Evolutionary conservation across 2,113 vertebrate genomes (phyloP), one percentile per base, ranked within the genome.

Genomic region (Cyphomyrus discorhynchus): DNA sequence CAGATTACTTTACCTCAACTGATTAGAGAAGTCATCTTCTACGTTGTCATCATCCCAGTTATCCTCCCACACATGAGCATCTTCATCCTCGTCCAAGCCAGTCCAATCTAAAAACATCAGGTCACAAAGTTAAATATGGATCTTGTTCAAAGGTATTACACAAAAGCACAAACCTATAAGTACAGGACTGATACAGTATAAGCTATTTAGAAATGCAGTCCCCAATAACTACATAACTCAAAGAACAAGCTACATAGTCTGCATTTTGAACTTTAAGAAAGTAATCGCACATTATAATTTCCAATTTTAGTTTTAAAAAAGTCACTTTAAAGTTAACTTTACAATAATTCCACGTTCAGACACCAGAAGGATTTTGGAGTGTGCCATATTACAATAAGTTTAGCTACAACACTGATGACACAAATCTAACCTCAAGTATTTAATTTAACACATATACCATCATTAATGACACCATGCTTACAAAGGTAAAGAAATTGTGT

Each of bases 31-130:
- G 93, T 99, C 98, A 91, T 99, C 98, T 90, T 99, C 98, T 39
- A 99, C 98, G 1, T 99, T 99, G 94, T 99, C 98, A 92, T 99
- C 98, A 90, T 99, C 98, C 98, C 98, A 99, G 90, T 99, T 99
- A 94, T 99, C 98, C 90, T 99, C 98, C 98, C 98, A 99, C 70
- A 99, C 98, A 47, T 99, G 98, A 3, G 98, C 97, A 92, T 99
- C 98, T 92, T 99, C 98, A 92, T 99, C 98, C 94, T 99, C 98
- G 90, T 99, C 98, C 94, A 98, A 96, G 88, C 98, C 98, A 86
- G 98, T 98, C 98, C 98, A 99, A 84, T 99, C 98, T 99, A 92
- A 35, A 77, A 6, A 5, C n/a, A 84, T 45, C 19, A 84, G 27
- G n/a, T 70, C 27, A 70, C n/a, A 70, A 31, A 31, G 1, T 5